Evolutionary conservation across 2,113 vertebrate species (phyloP), one percentile per base, ranked within the genome.

Genomic region (Gambusia affinis): DNA sequence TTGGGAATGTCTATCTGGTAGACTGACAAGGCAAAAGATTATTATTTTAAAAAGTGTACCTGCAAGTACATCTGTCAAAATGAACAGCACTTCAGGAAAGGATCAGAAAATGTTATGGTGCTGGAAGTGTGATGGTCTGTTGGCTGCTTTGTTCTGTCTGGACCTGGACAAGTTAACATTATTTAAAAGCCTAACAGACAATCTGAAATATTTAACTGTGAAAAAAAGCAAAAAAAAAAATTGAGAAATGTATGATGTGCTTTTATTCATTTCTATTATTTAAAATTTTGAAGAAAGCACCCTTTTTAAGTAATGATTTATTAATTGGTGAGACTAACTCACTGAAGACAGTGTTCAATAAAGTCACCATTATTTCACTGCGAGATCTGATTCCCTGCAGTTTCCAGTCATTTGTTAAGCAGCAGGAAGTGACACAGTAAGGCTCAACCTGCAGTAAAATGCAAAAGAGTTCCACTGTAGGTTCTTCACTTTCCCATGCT

Each of bases 341-440:
- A 71, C 42, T 42, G 81, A 54, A 84, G 72, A 83, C 76, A 73
- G 66, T 1, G 31, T 70, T 81, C 70, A 69, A 78, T 64, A 61
- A 75, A 86, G 72, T 69, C 80, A 63, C 54, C 61, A 54, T 73
- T 77, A 75, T 63, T 65, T 63, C 64, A 47, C 78, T 12, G 80
- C 73, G 62, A 80, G 28, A 64, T 47, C 1, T 57, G 65, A 75
- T 67, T 37, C 80, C 85, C 85, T 80, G 88, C 75, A 82, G 88
- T 79, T 86, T 72, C 78, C 71, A 69, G 15, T 85, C 87, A 91
- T 92, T 90, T 91, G 83, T 88, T 88, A 86, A 90, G 74, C 89
- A 78, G 81, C 90, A 73, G 91, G 88, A 87, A 70, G 65, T 82
- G 80, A 85, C 87, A 88, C 70, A 39, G 70, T 70, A 71, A 86